Conservation (phyloP, 1,140 invertebrate species). For the Eriocheir sinensis region DNA sequence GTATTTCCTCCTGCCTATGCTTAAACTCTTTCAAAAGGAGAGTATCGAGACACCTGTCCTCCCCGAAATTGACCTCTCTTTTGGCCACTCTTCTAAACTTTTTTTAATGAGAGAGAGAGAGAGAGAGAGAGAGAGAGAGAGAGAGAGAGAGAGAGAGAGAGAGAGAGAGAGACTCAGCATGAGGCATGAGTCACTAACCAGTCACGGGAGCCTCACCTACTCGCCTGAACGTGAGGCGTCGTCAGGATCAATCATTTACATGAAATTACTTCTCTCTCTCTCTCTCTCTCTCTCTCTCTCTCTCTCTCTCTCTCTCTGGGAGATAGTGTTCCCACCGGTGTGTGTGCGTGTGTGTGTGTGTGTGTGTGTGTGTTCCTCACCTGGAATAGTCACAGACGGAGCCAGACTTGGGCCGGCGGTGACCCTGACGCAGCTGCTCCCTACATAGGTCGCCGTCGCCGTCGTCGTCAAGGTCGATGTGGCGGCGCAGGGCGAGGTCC, state of each 20-base stretch:
- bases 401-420: conserved; percentile 50
- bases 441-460: background rate
- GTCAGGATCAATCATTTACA: background rate
- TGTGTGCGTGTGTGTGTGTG: conserved; percentile 55
- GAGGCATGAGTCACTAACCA: no score
- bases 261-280: background rate
- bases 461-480: background rate
- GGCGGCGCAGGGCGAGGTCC: background rate
- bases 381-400: conserved; percentile 66
- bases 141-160: background rate
- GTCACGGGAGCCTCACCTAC: background rate
- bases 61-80: no score
- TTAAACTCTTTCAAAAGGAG: no score
- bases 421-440: background rate
- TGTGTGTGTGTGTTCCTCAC: conserved; percentile 42
- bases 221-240: background rate
- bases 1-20: no score
- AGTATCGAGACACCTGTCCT: no score
- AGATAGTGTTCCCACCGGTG: background rate
- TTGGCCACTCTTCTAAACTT: no score
- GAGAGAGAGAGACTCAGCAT: background rate
- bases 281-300: conserved; percentile 45
- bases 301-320: conserved; percentile 33
- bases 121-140: background rate
- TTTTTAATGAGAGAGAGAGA: background rate